phyloP scores from a whole-genome alignment of 2,797 vertebrate species.

The Danionella dracula region DNA sequence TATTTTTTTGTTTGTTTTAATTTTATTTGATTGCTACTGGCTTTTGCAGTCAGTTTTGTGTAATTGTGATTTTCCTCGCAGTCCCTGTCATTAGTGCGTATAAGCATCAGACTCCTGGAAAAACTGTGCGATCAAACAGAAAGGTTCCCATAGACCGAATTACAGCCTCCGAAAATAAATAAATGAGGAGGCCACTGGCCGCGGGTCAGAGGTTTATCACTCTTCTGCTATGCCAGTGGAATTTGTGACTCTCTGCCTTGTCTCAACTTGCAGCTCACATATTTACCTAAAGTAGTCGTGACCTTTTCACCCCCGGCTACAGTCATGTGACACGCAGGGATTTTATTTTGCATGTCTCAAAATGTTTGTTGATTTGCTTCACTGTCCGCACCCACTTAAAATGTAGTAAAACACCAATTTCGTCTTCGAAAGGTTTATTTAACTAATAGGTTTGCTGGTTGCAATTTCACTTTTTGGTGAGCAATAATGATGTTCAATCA shows the following conservation, averaged over 20 bases:
- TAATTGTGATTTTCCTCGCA: too few relatives aligned
- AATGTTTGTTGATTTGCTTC: neutral
- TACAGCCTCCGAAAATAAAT: conserved; percentile 50
- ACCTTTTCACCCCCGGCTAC: conserved; percentile 35
- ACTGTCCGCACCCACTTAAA: neutral
- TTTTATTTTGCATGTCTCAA: neutral
- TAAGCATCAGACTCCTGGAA: too few relatives aligned
- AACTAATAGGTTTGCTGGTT: too few relatives aligned
- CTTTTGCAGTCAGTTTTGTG: conserved; percentile 2
- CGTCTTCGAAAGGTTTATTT: too few relatives aligned
- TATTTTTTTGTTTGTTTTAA: too few relatives aligned
- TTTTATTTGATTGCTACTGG: neutral
- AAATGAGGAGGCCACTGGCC: conserved; percentile 52
- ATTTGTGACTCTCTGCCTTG: conserved; percentile 60
- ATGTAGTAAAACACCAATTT: neutral
- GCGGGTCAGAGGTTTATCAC: conserved; percentile 57
- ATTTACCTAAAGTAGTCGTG: conserved; percentile 59
- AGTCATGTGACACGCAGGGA: conserved; percentile 11
- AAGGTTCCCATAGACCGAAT: conserved; percentile 30
- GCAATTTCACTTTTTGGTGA: too few relatives aligned
- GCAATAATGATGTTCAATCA: too few relatives aligned
- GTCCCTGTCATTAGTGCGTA: too few relatives aligned
- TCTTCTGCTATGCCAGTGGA: conserved; percentile 53
- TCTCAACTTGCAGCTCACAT: conserved; percentile 59
- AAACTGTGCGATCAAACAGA: conserved; percentile 26